These are phyloP conservation scores for Acanthornis magna DNA, from an alignment of 2,797 vertebrate genomes.

Conservation along the genomic window DNA sequence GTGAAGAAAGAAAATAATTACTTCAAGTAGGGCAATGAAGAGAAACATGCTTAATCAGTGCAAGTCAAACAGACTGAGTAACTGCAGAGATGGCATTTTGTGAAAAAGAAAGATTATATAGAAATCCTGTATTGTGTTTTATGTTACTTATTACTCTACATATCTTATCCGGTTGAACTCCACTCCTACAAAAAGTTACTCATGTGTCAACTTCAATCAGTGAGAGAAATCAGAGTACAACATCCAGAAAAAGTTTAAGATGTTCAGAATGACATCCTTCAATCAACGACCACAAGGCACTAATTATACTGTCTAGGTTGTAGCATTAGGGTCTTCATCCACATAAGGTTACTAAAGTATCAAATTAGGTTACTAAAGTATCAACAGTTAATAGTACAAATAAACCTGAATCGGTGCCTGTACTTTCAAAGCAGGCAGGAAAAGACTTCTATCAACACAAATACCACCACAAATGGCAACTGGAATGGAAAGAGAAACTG, in stretches of 20 bases:
- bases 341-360: neutral
- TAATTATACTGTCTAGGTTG: neutral
- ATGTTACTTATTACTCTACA: neutral
- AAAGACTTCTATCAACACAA: neutral
- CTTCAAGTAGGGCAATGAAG: neutral
- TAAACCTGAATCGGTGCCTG: neutral
- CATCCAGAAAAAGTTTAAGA: neutral
- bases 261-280: neutral
- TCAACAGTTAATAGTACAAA: neutral
- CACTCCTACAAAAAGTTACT: neutral
- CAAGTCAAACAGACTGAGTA: neutral
- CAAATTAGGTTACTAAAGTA: neutral
- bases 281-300: neutral
- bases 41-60: neutral
- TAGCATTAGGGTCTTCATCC: neutral
- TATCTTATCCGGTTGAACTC: neutral
- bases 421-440: neutral
- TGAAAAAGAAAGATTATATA: neutral
- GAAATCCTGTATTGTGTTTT: neutral
- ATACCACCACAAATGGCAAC: neutral
- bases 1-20: neutral
- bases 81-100: neutral
- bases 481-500: neutral
- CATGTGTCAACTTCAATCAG: neutral
- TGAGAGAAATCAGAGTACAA: neutral